A percentile compares a stretch with the other conserved stretches of the same genome.
Conservation (phyloP, 2,797 vertebrate genomes). For the Malurus splendens region DNA sequence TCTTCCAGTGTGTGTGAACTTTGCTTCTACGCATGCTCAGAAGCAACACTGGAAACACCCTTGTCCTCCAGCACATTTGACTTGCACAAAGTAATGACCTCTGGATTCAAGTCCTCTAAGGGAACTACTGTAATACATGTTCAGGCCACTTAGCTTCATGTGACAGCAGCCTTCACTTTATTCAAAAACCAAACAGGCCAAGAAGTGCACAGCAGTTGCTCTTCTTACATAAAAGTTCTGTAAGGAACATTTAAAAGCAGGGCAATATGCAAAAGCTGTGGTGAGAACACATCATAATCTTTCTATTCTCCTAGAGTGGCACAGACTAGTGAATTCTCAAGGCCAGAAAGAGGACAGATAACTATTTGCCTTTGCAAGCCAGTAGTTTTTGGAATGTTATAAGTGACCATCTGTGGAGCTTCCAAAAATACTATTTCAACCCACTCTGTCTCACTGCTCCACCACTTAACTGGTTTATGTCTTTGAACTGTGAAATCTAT, state of each 20-base stretch:
- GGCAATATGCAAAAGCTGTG: neutral
- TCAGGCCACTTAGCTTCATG: neutral
- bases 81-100: neutral
- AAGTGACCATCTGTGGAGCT: neutral
- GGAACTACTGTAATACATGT: neutral
- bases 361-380: neutral
- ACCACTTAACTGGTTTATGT: neutral
- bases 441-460: neutral
- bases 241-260: neutral
- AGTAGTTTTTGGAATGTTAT: neutral
- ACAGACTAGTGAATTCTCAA: neutral
- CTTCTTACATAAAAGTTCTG: neutral
- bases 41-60: neutral
- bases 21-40: neutral
- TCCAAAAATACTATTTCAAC: neutral
- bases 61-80: neutral
- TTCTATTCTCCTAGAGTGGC: neutral
- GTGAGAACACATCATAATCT: neutral
- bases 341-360: neutral
- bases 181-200: neutral
- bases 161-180: neutral
- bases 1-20: neutral
- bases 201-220: neutral
- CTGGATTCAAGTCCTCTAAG: neutral
- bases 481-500: neutral